These are phyloP conservation scores for Rhagoletis pomonella DNA, from an alignment of 1,140 invertebrate genomes.

Conservation along the genomic window DNA sequence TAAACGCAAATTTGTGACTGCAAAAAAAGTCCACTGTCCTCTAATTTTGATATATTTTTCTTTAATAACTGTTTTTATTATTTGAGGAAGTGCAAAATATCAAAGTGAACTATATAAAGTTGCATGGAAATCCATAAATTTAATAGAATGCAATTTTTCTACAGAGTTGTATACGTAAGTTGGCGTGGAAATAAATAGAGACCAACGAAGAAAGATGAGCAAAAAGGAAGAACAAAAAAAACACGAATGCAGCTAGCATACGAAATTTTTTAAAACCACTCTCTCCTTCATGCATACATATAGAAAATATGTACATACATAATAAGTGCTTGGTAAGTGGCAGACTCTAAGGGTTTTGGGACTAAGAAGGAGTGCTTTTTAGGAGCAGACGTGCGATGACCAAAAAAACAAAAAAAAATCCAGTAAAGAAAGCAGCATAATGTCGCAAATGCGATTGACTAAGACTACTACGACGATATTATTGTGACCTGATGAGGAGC, in stretches of 20 bases:
- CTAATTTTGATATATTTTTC: background rate
- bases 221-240: background rate
- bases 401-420: background rate
- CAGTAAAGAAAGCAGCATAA: background rate
- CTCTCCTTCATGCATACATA: background rate
- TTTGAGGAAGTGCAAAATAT: conserved; percentile 5
- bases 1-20: background rate
- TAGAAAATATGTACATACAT: background rate
- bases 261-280: background rate
- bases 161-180: background rate
- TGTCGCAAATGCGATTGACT: background rate
- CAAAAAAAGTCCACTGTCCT: background rate
- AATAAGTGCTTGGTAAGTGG: no score
- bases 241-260: background rate
- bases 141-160: conserved; percentile 34
- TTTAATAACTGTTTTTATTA: background rate
- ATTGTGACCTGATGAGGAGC: background rate
- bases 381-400: background rate
- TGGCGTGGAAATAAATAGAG: background rate
- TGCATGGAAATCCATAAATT: conserved; percentile 20
- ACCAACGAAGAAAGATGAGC: background rate
- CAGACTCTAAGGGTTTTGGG: no score
- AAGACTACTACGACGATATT: background rate
- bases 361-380: no score
- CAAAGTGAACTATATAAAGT: conserved; percentile 33